Conservation (phyloP, 92 coral and sea anemone genomes). For the Bergia puertoricense region DNA sequence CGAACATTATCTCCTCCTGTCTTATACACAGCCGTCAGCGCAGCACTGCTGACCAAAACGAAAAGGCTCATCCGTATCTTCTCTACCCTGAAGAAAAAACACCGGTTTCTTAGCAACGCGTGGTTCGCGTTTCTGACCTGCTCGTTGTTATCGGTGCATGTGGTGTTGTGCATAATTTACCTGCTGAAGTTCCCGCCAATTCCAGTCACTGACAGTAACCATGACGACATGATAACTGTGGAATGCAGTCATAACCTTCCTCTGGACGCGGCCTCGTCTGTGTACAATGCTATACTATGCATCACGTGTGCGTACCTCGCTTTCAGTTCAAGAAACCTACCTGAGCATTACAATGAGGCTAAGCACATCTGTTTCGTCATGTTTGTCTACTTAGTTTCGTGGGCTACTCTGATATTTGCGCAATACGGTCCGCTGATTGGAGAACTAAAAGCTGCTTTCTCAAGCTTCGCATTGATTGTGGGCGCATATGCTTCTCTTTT, state of each 20-base stretch:
- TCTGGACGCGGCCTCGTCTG: constrained; percentile 70
- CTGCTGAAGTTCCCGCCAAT: constrained; percentile 70
- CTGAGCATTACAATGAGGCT: constrained; percentile 88
- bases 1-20: constrained; percentile 68
- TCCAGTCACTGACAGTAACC: constrained; percentile 37
- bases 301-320: constrained; percentile 76
- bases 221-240: constrained; percentile 41
- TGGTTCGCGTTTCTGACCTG: constrained; percentile 85
- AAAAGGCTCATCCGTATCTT: constrained; percentile 89
- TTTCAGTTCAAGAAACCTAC: constrained; percentile 80
- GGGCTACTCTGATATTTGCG: constrained; percentile 68
- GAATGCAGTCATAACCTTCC: constrained; percentile 69
- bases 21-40: constrained; percentile 81
- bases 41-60: constrained; percentile 89
- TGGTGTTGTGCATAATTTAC: constrained; percentile 55
- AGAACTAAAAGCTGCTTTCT: constrained; percentile 55
- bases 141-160: constrained; percentile 72
- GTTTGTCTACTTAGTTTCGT: constrained; percentile 70
- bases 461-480: constrained; percentile 59
- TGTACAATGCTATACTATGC: constrained; percentile 77
- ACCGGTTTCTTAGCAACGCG: constrained; percentile 80
- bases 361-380: constrained; percentile 81
- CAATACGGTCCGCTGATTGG: constrained; percentile 56
- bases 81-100: constrained; percentile 69
- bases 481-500: constrained; percentile 81